Evolutionary conservation across 2,797 vertebrate species (phyloP).

Genomic region (Cirrhinus molitorella): DNA sequence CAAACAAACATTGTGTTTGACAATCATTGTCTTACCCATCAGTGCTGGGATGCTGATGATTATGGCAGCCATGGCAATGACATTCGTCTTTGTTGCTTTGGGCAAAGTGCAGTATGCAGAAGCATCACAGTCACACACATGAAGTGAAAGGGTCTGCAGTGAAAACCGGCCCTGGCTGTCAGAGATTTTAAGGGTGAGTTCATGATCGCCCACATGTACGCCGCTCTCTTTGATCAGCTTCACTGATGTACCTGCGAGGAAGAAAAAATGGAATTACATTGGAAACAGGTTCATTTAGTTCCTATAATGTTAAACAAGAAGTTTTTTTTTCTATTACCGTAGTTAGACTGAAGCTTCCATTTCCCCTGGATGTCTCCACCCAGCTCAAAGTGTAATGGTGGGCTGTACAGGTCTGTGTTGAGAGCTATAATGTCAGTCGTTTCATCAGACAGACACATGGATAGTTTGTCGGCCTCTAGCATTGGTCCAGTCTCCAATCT

Average conservation of each 20-base stretch:
- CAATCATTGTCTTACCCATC: slow-evolving; percentile 1
- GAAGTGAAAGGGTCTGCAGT: not conserved
- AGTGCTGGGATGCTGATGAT: not conserved
- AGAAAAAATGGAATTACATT: not conserved
- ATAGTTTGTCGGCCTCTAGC: slow-evolving; percentile 29
- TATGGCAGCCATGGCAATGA: not conserved
- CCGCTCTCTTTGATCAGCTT: slow-evolving; percentile 13
- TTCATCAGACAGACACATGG: slow-evolving; percentile 61
- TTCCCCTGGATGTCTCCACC: slow-evolving; percentile 62
- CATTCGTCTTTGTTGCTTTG: not conserved
- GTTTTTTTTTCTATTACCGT: slow-evolving; percentile 62
- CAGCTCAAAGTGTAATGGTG: slow-evolving; percentile 74
- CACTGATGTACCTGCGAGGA: not conserved
- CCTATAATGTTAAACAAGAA: not conserved
- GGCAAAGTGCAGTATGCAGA: not conserved
- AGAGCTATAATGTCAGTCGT: slow-evolving; percentile 53
- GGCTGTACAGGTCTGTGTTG: slow-evolving; percentile 63
- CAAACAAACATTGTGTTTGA: not conserved
- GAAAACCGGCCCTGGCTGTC: slow-evolving; percentile 18
- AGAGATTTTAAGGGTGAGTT: slow-evolving; percentile 4
- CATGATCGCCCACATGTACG: not conserved
- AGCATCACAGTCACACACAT: slow-evolving; percentile 9
- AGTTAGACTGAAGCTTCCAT: slow-evolving; percentile 66
- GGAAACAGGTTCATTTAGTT: not conserved
- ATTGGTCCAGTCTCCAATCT: slow-evolving; percentile 44